Evolutionary conservation across 2,888 invertebrate species (phyloP).

Genomic region (Apoderus coryli): DNA sequence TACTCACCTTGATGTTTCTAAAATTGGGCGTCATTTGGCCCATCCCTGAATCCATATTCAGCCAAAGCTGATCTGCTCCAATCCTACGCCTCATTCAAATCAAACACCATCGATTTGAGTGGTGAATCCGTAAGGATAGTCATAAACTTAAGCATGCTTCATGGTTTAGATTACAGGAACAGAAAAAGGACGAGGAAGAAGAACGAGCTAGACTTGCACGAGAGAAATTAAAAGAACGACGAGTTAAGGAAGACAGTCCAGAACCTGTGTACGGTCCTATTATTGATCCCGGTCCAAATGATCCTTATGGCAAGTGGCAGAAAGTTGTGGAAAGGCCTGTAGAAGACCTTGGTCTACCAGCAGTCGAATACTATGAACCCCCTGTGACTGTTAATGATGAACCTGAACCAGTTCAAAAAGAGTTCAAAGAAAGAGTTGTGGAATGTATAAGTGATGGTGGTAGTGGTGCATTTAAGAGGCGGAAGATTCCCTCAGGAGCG

Average conservation of each 20-base stretch:
- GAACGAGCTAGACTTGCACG: constrained; percentile 36
- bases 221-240: constrained; percentile 32
- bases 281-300: constrained; percentile 45
- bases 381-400: constrained; percentile 32
- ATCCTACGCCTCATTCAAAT: too few relatives aligned
- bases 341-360: constrained; percentile 56
- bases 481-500: constrained; percentile 41
- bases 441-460: constrained; percentile 38
- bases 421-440: constrained; percentile 48
- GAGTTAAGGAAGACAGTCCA: constrained; percentile 26
- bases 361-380: constrained; percentile 18
- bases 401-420: constrained; percentile 34
- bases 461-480: constrained; percentile 48
- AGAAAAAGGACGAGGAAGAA: constrained; percentile 35
- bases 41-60: too few relatives aligned
- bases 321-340: constrained; percentile 44
- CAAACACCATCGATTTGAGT: too few relatives aligned
- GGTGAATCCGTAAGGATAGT: too few relatives aligned
- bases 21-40: too few relatives aligned
- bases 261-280: constrained; percentile 34
- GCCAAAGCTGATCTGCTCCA: too few relatives aligned
- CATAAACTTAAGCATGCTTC: too few relatives aligned
- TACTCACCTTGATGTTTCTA: too few relatives aligned
- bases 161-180: constrained; percentile 24
- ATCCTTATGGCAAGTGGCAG: constrained; percentile 67